phyloP scores from a whole-genome alignment of 2,797 vertebrate species.

The Poeciliopsis turneri region DNA sequence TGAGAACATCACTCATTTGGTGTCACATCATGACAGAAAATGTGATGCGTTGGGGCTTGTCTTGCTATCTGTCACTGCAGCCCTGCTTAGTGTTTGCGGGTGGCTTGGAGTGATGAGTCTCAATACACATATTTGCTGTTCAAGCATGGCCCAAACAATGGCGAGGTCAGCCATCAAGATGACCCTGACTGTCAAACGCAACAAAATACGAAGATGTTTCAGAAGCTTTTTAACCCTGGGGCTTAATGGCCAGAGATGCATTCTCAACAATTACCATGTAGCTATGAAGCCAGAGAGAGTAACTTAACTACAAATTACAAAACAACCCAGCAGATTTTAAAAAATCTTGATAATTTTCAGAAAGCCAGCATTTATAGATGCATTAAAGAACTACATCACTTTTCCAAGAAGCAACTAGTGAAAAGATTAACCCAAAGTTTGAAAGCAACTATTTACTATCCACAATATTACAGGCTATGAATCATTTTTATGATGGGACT shows the following conservation, averaged over 20 bases:
- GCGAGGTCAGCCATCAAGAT: conserved; percentile 68
- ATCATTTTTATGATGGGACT: conserved; percentile 57
- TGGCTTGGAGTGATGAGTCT: conserved; percentile 61
- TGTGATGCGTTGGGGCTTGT: conserved; percentile 68
- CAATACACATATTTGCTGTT: conserved; percentile 73
- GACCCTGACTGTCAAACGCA: conserved; percentile 67
- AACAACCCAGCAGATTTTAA: conserved; percentile 8
- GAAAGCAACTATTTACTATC: conserved; percentile 18
- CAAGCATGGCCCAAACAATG: conserved; percentile 58
- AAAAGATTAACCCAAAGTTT: conserved; percentile 12
- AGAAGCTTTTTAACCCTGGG: conserved; percentile 44
- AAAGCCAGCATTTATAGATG: conserved; percentile 9
- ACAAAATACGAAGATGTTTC: conserved; percentile 55
- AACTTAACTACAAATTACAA: conserved; percentile 29
- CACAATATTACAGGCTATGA: conserved; percentile 50
- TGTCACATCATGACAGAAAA: conserved; percentile 62
- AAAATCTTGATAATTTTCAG: conserved; percentile 18
- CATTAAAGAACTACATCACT: conserved; percentile 1
- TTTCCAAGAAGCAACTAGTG: conserved; percentile 4
- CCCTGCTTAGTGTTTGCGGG: conserved; percentile 69
- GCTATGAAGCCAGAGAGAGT: conserved; percentile 14
- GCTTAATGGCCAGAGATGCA: conserved; percentile 36
- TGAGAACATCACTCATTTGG: conserved; percentile 69
- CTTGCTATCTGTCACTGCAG: conserved; percentile 67
- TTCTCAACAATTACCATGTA: conserved; percentile 50